These are phyloP conservation scores for Anseranas semipalmata DNA, from an alignment of 2,113 vertebrate genomes.

Conservation along the genomic window DNA sequence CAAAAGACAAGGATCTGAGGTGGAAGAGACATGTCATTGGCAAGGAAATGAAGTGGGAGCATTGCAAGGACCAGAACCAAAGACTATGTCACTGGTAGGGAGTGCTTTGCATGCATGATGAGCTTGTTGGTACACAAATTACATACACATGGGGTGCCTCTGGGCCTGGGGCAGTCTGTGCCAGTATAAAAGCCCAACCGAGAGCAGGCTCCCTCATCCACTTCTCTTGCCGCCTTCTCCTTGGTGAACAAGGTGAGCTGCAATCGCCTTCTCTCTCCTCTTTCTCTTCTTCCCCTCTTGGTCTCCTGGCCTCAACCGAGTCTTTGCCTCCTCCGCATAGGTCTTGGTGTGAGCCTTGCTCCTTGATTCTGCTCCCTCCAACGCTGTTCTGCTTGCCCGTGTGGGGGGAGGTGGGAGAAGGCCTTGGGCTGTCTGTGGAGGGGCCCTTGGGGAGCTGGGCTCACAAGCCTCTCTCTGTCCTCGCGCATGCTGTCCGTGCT, in stretches of 20 bases:
- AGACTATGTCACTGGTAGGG: rapidly evolving
- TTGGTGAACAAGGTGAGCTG: not conserved
- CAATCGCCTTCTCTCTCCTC: rapidly evolving
- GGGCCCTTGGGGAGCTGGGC: rapidly evolving
- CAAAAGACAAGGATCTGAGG: not conserved
- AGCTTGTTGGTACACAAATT: not conserved
- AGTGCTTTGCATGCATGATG: not conserved
- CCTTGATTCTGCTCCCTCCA: rapidly evolving
- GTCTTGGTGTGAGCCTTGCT: not conserved
- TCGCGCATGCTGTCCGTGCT: rapidly evolving
- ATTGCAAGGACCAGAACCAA: not conserved
- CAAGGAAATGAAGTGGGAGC: not conserved
- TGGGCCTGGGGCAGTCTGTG: not conserved
- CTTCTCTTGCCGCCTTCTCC: not conserved
- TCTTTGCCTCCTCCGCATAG: rapidly evolving
- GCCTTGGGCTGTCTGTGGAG: rapidly evolving
- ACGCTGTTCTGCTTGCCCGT: rapidly evolving
- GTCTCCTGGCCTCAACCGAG: too few species aligned
- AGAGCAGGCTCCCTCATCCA: not conserved
- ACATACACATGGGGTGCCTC: not conserved
- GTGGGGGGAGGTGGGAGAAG: not conserved
- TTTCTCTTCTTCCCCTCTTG: not conserved
- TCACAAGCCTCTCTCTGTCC: too few species aligned
- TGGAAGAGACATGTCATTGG: not conserved
- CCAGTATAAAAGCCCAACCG: not conserved